Evolutionary conservation across 1,140 invertebrate species (phyloP), one percentile per base, ranked within the genome.

Genomic region (Proales similis): DNA sequence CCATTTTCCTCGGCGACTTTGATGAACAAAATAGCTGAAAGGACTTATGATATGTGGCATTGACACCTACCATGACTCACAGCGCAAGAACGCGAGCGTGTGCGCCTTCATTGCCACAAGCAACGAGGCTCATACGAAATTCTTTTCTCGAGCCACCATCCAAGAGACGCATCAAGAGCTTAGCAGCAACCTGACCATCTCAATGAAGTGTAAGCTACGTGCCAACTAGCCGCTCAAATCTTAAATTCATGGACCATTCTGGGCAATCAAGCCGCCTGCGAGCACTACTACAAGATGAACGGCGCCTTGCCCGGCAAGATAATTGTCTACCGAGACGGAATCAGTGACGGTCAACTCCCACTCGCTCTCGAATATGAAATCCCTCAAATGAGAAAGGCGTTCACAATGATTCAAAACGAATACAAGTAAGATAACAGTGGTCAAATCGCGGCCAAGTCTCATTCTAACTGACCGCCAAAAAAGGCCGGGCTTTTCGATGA

Each of bases 311-410:
- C 61, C 2, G 27, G 49, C 12, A 27, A 20, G 20, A 48, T 95
- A 27, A 80, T 95, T 5, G 82, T 95, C 14, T 95, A 84, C 75
- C 80, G 91, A 63, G 91, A 96, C 78, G 91, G 91, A 29, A 86
- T 95, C 2, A 84, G 87, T 19, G 89, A 94, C 75, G 88, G 89
- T 0, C 85, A 91, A 70, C 67, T 95, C 3, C 77, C 82, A 3
- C 67, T 43, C 27, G 39, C 38, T 0, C 14, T 48, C 2, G 39
- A 63, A 7, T 63, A 17, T 26, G 61, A 63, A 48, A 48, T 63
- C 22, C 43, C 43, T 12, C 61, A 48, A 47, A 63, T 63, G 24
- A 47, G 49, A 63, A 48, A 48, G 43, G 61, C 45, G 7, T 63
- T 47, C 43, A 24, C 4, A 12, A 14, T 63, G 1, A 63, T 57